Conservation (phyloP, 1,140 invertebrate genomes). For the Doryteuthis pealeii region DNA sequence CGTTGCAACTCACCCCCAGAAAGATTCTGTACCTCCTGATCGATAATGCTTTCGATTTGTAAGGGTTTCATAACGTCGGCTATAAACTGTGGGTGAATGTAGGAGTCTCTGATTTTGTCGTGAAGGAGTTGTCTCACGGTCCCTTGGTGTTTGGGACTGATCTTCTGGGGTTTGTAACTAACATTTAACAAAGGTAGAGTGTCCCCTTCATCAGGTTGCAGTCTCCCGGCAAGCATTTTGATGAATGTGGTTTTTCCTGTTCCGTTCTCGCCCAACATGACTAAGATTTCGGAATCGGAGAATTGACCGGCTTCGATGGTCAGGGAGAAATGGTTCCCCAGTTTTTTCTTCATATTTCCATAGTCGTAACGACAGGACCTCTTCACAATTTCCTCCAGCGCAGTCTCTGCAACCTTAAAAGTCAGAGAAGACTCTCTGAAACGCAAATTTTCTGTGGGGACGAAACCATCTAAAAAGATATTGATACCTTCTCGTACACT, state of each 20-base stretch:
- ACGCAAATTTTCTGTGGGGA: constrained; percentile 98
- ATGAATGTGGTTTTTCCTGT: constrained; percentile 99
- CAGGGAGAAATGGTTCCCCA: constrained; percentile 75
- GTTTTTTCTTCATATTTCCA: constrained; percentile 73
- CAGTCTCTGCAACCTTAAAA: constrained; percentile 98
- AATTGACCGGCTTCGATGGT: constrained; percentile 88
- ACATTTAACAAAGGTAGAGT: constrained; percentile 83
- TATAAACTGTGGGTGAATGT: constrained; percentile 95
- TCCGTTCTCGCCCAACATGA: constrained; percentile 97
- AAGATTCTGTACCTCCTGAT: constrained; percentile 96
- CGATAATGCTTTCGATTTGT: constrained; percentile 96
- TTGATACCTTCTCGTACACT: constrained; percentile 99
- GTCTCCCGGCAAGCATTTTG: constrained; percentile 93
- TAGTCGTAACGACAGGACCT: constrained; percentile 96
- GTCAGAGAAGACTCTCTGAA: constrained; percentile 95
- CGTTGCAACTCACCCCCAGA: constrained; percentile 99
- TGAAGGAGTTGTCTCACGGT: constrained; percentile 88
- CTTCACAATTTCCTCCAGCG: constrained; percentile 95
- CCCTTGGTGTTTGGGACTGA: constrained; percentile 95
- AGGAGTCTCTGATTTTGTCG: constrained; percentile 95
- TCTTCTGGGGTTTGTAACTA: constrained; percentile 99
- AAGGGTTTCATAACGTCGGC: constrained; percentile 99
- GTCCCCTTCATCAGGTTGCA: constrained; percentile 83
- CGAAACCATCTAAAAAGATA: constrained; percentile 99
- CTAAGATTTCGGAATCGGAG: constrained; percentile 99